Conservation (phyloP, 2,113 vertebrate genomes). For the Varanus salvator region DNA sequence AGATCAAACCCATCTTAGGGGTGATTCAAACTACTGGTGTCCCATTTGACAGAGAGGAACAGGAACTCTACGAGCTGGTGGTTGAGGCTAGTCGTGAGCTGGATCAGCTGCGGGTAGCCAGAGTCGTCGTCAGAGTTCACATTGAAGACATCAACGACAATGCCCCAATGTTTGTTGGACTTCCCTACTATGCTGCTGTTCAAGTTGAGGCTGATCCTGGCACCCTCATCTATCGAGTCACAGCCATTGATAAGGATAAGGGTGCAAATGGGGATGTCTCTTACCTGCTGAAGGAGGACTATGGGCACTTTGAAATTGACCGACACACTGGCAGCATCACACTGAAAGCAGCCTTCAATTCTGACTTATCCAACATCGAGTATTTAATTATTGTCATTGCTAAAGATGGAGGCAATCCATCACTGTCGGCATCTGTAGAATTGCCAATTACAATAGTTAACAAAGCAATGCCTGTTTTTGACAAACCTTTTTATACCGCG, state of each 20-base stretch:
- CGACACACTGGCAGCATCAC: slow-evolving; percentile 84
- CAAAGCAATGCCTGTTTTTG: slow-evolving; percentile 98
- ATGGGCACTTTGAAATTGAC: slow-evolving; percentile 96
- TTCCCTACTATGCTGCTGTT: slow-evolving; percentile 96
- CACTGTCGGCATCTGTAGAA: slow-evolving; percentile 85
- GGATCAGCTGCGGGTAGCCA: slow-evolving; percentile 88
- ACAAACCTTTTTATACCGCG: slow-evolving; percentile 92
- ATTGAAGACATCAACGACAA: slow-evolving; percentile 97
- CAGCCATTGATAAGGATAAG: slow-evolving; percentile 91
- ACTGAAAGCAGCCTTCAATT: slow-evolving; percentile 91
- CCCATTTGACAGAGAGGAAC: slow-evolving; percentile 92
- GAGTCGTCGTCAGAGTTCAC: slow-evolving; percentile 90
- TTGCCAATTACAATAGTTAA: slow-evolving; percentile 97
- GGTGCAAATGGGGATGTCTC: slow-evolving; percentile 92
- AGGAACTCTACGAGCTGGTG: slow-evolving; percentile 92
- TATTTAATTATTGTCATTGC: slow-evolving; percentile 90
- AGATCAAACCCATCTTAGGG: slow-evolving; percentile 92
- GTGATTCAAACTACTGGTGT: slow-evolving; percentile 93
- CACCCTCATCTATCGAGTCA: slow-evolving; percentile 89
- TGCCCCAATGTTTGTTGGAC: slow-evolving; percentile 89
- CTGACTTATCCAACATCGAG: slow-evolving; percentile 93
- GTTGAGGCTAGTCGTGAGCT: slow-evolving; percentile 93
- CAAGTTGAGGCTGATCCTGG: slow-evolving; percentile 94
- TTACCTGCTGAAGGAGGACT: slow-evolving; percentile 89
- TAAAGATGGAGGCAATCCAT: slow-evolving; percentile 89